Percentiles rank a stretch among this genome's conserved stretches.
phyloP scores from a whole-genome alignment of 2,888 invertebrate genomes.

The Ochlodes sylvanus region DNA sequence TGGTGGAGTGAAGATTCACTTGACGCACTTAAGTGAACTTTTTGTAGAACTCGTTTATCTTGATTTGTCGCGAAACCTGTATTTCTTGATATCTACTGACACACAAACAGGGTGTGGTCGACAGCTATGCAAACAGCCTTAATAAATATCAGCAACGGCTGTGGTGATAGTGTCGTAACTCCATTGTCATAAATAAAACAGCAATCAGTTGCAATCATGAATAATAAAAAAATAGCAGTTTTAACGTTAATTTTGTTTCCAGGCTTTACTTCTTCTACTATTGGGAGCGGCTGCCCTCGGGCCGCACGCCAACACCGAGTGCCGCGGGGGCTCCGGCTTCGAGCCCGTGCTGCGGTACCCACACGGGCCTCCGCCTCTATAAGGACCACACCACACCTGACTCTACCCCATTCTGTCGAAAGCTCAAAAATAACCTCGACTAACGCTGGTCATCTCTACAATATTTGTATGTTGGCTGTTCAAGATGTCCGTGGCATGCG shows the following conservation, averaged over 20 bases:
- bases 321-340: conserved; percentile 92
- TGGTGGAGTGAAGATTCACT: too few relatives aligned
- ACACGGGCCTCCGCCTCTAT: conserved; percentile 97
- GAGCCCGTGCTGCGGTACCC: conserved; percentile 96
- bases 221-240: too few relatives aligned
- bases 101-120: too few relatives aligned
- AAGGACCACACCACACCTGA: conserved; percentile 53
- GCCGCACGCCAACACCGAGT: conserved; percentile 93
- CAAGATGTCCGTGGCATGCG: conserved; percentile 9
- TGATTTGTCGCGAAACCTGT: too few relatives aligned
- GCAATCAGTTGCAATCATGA: too few relatives aligned
- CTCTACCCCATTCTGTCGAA: conserved; percentile 18
- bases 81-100: too few relatives aligned
- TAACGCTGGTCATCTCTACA: conserved; percentile 6
- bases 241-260: conserved; percentile 57
- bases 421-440: conserved; percentile 32
- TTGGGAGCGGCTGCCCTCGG: conserved; percentile 97
- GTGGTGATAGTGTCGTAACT: too few relatives aligned
- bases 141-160: too few relatives aligned
- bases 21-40: too few relatives aligned
- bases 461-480: conserved; percentile 20
- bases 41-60: too few relatives aligned
- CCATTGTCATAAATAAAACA: too few relatives aligned
- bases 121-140: too few relatives aligned
- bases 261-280: conserved; percentile 96